phyloP scores from a whole-genome alignment of 2,113 vertebrate genomes.

The Mugil cephalus region DNA sequence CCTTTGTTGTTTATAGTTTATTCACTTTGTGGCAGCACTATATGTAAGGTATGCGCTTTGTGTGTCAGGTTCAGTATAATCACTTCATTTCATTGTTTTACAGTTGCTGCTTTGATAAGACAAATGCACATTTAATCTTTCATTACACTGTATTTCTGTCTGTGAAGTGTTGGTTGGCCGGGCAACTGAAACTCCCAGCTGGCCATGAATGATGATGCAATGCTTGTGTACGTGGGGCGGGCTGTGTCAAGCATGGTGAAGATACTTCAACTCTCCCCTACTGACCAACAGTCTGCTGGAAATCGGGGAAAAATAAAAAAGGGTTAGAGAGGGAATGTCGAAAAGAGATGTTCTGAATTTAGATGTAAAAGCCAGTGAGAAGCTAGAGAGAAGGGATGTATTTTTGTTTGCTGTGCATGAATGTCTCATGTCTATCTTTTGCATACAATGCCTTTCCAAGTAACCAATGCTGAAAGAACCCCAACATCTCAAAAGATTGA shows the following conservation, averaged over 20 bases:
- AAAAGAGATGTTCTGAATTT: background rate
- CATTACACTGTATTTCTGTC: conserved; percentile 19
- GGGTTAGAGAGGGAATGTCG: background rate
- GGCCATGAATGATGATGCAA: conserved; percentile 59
- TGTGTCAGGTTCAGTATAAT: background rate
- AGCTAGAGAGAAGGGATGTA: too few species aligned
- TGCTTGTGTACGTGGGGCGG: conserved; percentile 51
- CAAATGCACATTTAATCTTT: conserved; percentile 6
- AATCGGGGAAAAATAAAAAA: conserved; percentile 18
- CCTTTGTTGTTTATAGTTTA: background rate
- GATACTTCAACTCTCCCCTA: conserved; percentile 46
- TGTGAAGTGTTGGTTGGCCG: conserved; percentile 28
- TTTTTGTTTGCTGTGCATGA: too few species aligned
- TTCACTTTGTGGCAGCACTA: background rate
- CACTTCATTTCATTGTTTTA: background rate
- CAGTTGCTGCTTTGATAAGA: background rate
- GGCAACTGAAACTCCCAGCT: conserved; percentile 51
- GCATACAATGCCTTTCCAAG: too few species aligned
- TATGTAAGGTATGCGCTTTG: background rate
- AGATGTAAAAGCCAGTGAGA: background rate
- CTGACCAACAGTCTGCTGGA: conserved; percentile 63
- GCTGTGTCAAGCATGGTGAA: conserved; percentile 45
- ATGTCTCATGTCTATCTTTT: too few species aligned
- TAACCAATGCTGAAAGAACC: too few species aligned
- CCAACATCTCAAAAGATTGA: too few species aligned